Evolutionary conservation across 2,888 invertebrate species (phyloP).

Genomic region (Stenodera caucasica): DNA sequence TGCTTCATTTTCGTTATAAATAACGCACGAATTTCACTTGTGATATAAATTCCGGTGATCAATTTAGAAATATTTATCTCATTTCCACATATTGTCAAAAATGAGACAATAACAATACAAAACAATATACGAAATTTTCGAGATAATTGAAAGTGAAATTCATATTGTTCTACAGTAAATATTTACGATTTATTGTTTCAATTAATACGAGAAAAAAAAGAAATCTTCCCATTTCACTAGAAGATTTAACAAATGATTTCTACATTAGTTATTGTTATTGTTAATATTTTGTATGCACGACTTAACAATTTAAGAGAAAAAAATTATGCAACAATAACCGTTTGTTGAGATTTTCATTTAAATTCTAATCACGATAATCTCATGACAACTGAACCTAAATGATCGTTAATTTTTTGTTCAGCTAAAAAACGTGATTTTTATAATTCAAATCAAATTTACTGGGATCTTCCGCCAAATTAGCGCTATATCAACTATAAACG

Average conservation of each 20-base stretch:
- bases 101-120: no score
- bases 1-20: no score
- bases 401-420: neutral
- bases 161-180: neutral
- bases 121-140: no score
- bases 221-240: no score
- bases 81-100: no score
- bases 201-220: neutral
- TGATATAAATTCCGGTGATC: no score
- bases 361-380: conserved; percentile 3
- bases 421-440: neutral
- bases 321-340: neutral
- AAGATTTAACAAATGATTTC: no score
- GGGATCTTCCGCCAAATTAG: no score
- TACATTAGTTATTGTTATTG: neutral
- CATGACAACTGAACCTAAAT: neutral
- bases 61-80: no score
- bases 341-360: neutral
- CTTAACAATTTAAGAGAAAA: neutral
- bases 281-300: neutral
- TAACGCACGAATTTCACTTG: no score
- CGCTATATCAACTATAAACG: no score
- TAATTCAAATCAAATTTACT: no score
- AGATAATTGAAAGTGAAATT: neutral
- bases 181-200: conserved; percentile 1